phyloP scores from a whole-genome alignment of 2,888 invertebrate species.

The Noctua fimbriata region DNA sequence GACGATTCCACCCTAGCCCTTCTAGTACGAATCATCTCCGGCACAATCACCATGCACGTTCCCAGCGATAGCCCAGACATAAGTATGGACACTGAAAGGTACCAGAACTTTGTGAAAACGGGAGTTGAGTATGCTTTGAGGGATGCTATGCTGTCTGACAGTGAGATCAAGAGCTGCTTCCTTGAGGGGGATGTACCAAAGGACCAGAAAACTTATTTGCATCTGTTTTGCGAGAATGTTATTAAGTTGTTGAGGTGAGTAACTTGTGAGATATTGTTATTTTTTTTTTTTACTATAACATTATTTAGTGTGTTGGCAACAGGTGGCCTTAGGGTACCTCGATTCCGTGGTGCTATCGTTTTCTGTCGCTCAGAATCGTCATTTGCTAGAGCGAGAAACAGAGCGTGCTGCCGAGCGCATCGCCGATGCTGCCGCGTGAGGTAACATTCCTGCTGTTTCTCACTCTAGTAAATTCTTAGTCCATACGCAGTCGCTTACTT shows the following conservation, averaged over 20 bases:
- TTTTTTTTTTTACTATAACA: background rate
- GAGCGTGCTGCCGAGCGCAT: background rate
- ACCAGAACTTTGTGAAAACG: constrained; percentile 81
- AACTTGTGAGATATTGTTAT: background rate
- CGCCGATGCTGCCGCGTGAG: too few relatives aligned
- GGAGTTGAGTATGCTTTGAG: constrained; percentile 86
- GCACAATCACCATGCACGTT: constrained; percentile 89
- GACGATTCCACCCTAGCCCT: constrained; percentile 91
- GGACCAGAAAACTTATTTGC: constrained; percentile 86
- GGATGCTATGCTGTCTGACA: constrained; percentile 82
- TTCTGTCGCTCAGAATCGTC: background rate
- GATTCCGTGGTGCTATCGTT: background rate
- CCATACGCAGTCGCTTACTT: background rate
- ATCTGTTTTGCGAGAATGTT: constrained; percentile 84
- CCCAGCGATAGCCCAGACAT: constrained; percentile 82
- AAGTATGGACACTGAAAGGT: constrained; percentile 82
- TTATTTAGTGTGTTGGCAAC: background rate
- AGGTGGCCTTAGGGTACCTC: background rate
- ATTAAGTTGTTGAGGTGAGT: constrained; percentile 84
- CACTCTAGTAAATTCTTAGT: background rate
- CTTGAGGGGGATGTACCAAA: constrained; percentile 74
- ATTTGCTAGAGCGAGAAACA: background rate
- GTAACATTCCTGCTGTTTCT: background rate
- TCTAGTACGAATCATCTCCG: constrained; percentile 91
- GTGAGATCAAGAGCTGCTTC: constrained; percentile 82